Evolutionary conservation across 2,113 vertebrate species (phyloP), one percentile per base, ranked within the genome.

Genomic region (Gavialis gangeticus): DNA sequence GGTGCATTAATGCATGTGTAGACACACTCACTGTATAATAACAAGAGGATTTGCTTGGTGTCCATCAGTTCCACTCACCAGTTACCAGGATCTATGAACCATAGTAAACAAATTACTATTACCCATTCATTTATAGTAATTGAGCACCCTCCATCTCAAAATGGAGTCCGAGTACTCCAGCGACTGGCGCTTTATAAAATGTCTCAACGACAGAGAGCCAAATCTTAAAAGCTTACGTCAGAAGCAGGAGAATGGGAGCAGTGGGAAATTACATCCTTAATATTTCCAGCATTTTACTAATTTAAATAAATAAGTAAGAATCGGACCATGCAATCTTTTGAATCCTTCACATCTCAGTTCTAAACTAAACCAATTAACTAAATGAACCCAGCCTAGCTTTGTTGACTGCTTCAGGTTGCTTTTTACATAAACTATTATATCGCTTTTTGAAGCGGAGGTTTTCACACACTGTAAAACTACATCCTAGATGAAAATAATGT

Each of bases 1-100:
- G 37, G 37, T 37, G 37, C 37, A 37, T 37, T 37, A 37, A 37
- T 37, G 37, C 37, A 37, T 37, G 37, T 46, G 46, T 46, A 46
- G 46, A 46, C 46, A 46, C 46, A 46, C 46, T 46, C 46, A 46
- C 46, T 25, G 28, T 17, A 91, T 62, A 89, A 94, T 90, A 93
- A 34, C 34, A 34, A 94, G 94, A 93, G 75, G 82, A 24, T 37
- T 96, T 84, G 46, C 46, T 86, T 91, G 78, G 75, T 89, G 62
- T 56, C 60, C 75, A 62, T 88, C 85, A 82, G 3, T 58, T 95
- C 46, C 75, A 82, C 30, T 96, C 69, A 73, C 21, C 34, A 73
- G 37, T 46, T 86, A 91, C 58, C 66, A 94, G 76, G 75, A 54
- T 63, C 82, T 94, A 91, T 46, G 93, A 95, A 95, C 89, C 64